A percentile compares a stretch with the other conserved stretches of the same genome.
Evolutionary conservation across 2,888 invertebrate species (phyloP).

Genomic region (Abrostola tripartita): DNA sequence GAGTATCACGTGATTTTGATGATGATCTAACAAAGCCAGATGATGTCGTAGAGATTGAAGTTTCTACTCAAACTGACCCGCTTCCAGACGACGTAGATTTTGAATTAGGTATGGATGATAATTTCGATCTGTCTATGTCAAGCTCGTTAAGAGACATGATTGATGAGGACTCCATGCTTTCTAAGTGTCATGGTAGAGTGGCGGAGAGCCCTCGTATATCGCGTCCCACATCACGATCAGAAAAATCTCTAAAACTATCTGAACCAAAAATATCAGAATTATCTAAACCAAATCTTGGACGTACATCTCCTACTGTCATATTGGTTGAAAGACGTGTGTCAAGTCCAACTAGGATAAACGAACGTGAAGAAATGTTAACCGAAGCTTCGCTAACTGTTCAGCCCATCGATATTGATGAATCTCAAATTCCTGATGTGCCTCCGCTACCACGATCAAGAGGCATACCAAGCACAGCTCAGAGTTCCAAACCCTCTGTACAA

Average conservation of each 20-base stretch:
- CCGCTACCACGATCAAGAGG: slow-evolving; percentile 79
- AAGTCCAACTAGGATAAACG: slow-evolving; percentile 88
- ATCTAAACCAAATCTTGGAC: slow-evolving; percentile 86
- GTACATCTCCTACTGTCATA: slow-evolving; percentile 89
- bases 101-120: slow-evolving; percentile 87
- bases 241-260: slow-evolving; percentile 87
- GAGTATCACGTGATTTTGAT: slow-evolving; percentile 52
- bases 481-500: slow-evolving; percentile 59
- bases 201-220: slow-evolving; percentile 84
- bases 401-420: slow-evolving; percentile 88
- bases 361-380: slow-evolving; percentile 89
- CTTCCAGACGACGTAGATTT: slow-evolving; percentile 93
- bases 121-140: slow-evolving; percentile 82
- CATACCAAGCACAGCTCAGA: slow-evolving; percentile 54
- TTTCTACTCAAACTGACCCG: slow-evolving; percentile 95
- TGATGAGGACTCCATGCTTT: slow-evolving; percentile 87
- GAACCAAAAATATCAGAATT: slow-evolving; percentile 87
- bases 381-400: slow-evolving; percentile 91
- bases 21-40: slow-evolving; percentile 66
- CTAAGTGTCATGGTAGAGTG: slow-evolving; percentile 83
- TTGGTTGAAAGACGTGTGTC: slow-evolving; percentile 89
- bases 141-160: slow-evolving; percentile 82
- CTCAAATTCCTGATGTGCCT: slow-evolving; percentile 80
- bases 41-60: slow-evolving; percentile 90
- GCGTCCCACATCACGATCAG: slow-evolving; percentile 87